Base-by-base conservation (phyloP, 2,888 invertebrate species). In the Aphidius colemani region DNA sequence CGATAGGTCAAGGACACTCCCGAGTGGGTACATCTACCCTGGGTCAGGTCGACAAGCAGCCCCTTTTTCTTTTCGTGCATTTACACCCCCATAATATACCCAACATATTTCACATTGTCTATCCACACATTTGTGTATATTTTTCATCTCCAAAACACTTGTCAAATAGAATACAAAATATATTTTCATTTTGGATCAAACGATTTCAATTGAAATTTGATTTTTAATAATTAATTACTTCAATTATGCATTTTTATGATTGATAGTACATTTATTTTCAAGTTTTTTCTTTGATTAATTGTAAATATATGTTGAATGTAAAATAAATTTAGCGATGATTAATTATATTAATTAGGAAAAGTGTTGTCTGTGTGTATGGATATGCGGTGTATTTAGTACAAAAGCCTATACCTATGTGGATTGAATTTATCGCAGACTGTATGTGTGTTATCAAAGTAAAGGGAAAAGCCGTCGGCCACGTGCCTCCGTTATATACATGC, bases 31-130 rank as follows among this genome's bases (percentile, higher is more conserved):
- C 30, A 57, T 66, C 74, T 75, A 77, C 75, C 75, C 79, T 76
- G 76, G 79, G 81, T 80, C 79, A 79, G 77, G 78, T 80, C 80
- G 78, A 79, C 80, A 78, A 80, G 80, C 81, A 81, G 80, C 81
- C 30, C 81, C 80, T 80, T 78, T 80, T 72, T 78, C 72, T 40
- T 45, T 56, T 30, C 66, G 64, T 63, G 74, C 75, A 74, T 75
- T 71, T 39, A 41, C 53, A 46, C 57, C 45, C 46, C 45, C 30
- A 30, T 30, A 30, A 30, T 30, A 30, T 30, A 4, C 30, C 5
- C 30, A 30, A 30, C 5, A 30, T 30, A 30, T 30, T 30, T 5
- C 5, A 30, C 30, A 30, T 30, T 30, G 30, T 30, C 30, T 30
- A 5, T 30, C 3, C 5, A 30, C 5, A 5, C 5, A 5, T 5